Evolutionary conservation across 2,113 vertebrate genomes (phyloP), one percentile per base, ranked within the genome.

Genomic region (Zosterops pallidus): DNA sequence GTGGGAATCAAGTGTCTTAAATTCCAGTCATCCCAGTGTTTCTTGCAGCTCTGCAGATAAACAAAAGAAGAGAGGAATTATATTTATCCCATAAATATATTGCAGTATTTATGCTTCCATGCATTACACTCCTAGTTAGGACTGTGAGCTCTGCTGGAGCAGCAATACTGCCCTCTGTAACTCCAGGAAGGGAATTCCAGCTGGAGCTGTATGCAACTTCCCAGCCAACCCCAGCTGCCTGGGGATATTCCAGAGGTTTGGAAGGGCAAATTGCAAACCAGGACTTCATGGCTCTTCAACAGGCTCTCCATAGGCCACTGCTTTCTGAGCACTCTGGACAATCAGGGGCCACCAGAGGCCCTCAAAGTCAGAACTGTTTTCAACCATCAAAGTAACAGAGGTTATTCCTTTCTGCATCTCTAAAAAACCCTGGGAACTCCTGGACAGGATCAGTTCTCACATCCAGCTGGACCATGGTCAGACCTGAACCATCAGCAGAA

Each of bases 21-120:
- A 88, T 81, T 94, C 63, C 85, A 93, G 39, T 74, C 75, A 92
- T 55, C 29, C 71, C 86, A 88, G 59, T 24, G 71, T 55, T 92
- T 91, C 70, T 69, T 79, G 49, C 31, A 91, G 81, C 25, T 69
- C 94, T 95, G 52, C 16, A 83, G 62, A 92, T 17, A 68, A 89
- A 84, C 6, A 86, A 52, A 79, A 85, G 12, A 64, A 92, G 6
- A 76, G 10, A 57, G 12, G 13, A 59, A 42, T 71, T 75, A 11
- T 4, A 82, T 50, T 33, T 37, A 63, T n/a, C 24, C 24, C 6
- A 6, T 68, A 59, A 18, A 52, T 53, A 53, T 4, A 29, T 44
- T 71, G 39, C 35, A 55, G 47, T 29, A 10, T 31, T 77, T 14
- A 37, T 19, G 28, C 11, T 89, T 67, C 35, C 60, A 71, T 2